Evolutionary conservation across 1,140 invertebrate genomes (phyloP).

Genomic region (Procambarus virginalis): DNA sequence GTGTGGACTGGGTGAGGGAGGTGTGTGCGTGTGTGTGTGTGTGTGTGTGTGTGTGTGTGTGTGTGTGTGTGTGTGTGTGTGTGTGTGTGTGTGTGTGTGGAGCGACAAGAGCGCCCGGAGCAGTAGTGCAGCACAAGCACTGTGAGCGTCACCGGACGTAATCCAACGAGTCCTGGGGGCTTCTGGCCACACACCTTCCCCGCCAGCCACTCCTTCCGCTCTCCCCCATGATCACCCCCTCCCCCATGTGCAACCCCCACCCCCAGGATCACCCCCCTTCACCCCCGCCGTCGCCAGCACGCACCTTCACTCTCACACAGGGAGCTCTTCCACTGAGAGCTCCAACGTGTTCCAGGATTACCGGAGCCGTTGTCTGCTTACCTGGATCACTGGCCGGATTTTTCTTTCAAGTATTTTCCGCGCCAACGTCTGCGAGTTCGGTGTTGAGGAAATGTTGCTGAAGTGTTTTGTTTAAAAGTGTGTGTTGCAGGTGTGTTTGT

Average conservation of each 20-base stretch:
- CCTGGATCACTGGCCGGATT: not conserved
- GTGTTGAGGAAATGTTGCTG: not conserved
- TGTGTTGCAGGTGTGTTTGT: not conserved
- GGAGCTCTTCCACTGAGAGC: not conserved
- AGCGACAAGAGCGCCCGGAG: not conserved
- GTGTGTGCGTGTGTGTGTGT: not conserved
- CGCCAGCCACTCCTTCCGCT: not conserved
- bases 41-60: no score
- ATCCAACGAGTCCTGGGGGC: slow-evolving; percentile 25
- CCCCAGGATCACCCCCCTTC: not conserved
- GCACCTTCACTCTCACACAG: slow-evolving; percentile 16
- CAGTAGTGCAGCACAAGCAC: not conserved
- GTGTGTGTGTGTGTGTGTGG: not conserved
- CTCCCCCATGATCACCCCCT: not conserved
- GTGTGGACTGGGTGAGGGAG: not conserved
- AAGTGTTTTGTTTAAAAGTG: not conserved
- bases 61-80: not conserved
- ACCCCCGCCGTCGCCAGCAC: slow-evolving; percentile 12
- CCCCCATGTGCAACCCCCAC: not conserved
- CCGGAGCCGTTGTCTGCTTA: not conserved
- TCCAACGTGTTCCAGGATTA: not conserved
- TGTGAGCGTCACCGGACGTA: slow-evolving; percentile 40
- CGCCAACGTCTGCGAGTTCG: not conserved
- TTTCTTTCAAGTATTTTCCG: not conserved
- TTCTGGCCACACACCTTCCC: slow-evolving; percentile 30